phyloP scores from a whole-genome alignment of 2,888 invertebrate genomes.

The Miltochrista miniata region DNA sequence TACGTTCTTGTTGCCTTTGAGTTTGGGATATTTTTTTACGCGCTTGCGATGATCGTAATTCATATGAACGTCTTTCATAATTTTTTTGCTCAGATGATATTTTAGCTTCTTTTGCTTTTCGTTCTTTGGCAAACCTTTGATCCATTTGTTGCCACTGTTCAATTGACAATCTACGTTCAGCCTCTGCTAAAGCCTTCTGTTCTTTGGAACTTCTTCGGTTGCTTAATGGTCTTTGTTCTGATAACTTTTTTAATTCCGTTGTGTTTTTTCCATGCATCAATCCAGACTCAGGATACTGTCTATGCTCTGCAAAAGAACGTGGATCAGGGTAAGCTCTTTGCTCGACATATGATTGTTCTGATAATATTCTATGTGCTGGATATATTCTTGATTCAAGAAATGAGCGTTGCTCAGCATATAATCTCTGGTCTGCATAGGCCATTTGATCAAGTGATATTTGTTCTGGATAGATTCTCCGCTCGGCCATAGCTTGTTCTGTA shows the following conservation, averaged over 20 bases:
- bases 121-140: constrained; percentile 1
- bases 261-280: not conserved
- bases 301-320: constrained; percentile 4
- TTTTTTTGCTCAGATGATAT: not conserved
- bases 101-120: not conserved
- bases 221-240: constrained; percentile 13
- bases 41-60: constrained; percentile 7
- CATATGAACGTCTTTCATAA: constrained; percentile 17
- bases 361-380: constrained; percentile 12
- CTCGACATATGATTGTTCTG: constrained; percentile 13
- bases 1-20: constrained; percentile 2
- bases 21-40: not conserved
- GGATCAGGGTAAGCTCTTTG: constrained; percentile 11
- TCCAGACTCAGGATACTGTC: not conserved
- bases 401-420: constrained; percentile 10
- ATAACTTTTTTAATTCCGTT: constrained; percentile 16
- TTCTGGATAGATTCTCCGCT: constrained; percentile 12
- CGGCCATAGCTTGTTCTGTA: constrained; percentile 13
- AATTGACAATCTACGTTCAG: constrained; percentile 16
- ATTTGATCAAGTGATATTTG: constrained; percentile 11
- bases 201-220: constrained; percentile 21
- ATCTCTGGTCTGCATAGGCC: constrained; percentile 11
- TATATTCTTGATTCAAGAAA: constrained; percentile 10
- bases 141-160: constrained; percentile 18
- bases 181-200: constrained; percentile 14